These are phyloP conservation scores for Agrochola lychnidis DNA, from an alignment of 2,888 invertebrate species.

Conservation along the genomic window DNA sequence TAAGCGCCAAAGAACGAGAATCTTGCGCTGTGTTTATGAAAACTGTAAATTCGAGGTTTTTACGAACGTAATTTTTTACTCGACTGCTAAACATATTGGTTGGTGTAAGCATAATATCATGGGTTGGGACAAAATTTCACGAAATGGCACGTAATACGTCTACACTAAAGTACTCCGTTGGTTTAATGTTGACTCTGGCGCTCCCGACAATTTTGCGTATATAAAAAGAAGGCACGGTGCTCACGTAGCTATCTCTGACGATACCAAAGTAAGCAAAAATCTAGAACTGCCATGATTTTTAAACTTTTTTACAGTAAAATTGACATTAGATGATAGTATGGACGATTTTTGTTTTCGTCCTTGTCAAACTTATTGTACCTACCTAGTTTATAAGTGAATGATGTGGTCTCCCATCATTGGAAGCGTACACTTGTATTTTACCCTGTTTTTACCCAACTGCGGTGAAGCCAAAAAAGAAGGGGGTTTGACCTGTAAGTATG, in stretches of 20 bases:
- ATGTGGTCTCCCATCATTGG: neutral
- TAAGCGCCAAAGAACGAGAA: neutral
- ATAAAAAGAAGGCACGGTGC: neutral
- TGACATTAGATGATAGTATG: neutral
- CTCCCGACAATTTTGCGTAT: neutral
- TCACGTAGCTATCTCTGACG: neutral
- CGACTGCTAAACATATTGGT: neutral
- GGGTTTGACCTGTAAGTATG: too few relatives aligned
- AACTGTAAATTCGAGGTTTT: neutral
- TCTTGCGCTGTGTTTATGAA: conserved; percentile 7
- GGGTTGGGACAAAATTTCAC: neutral
- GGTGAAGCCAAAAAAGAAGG: too few relatives aligned
- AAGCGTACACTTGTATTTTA: neutral
- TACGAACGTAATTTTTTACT: neutral
- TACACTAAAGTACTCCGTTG: neutral
- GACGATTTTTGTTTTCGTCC: neutral
- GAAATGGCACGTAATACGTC: neutral
- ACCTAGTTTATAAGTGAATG: neutral
- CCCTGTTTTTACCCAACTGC: neutral
- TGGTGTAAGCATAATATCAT: neutral
- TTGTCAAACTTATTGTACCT: neutral
- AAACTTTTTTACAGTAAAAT: too few relatives aligned
- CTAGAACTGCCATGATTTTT: too few relatives aligned
- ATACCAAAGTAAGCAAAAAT: neutral
- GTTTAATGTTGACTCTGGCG: conserved; percentile 14